phyloP scores from a whole-genome alignment of 1,140 invertebrate genomes.

The Drosophila sturtevanti region DNA sequence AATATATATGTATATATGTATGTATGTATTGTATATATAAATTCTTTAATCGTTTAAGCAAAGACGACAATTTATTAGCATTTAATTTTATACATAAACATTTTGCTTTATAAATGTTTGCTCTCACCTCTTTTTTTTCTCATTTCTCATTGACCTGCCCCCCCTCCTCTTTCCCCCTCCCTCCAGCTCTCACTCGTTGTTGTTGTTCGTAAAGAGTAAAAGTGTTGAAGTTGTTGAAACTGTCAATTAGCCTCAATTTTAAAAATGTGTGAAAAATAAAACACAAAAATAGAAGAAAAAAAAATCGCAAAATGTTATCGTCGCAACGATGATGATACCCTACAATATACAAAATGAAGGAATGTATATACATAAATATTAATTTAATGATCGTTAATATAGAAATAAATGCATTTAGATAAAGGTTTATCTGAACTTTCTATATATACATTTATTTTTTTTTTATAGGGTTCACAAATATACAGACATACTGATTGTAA shows the following conservation, averaged over 20 bases:
- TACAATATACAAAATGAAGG: too few relatives aligned
- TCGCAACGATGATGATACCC: too few relatives aligned
- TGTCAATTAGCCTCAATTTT: slow-evolving; percentile 6
- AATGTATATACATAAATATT: too few relatives aligned
- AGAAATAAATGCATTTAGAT: too few relatives aligned
- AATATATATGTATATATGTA: too few relatives aligned
- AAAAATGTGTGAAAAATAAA: slow-evolving; percentile 1
- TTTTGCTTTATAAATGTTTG: neutral
- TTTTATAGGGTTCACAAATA: too few relatives aligned
- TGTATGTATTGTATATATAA: too few relatives aligned
- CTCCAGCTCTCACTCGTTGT: neutral
- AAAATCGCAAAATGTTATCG: neutral
- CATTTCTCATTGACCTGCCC: too few relatives aligned
- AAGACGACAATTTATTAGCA: slow-evolving; percentile 3
- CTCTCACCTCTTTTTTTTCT: neutral
- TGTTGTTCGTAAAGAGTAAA: neutral
- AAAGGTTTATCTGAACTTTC: too few relatives aligned
- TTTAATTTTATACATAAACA: slow-evolving; percentile 5
- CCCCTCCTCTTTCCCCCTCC: neutral
- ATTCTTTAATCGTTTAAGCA: neutral
- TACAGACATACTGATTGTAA: too few relatives aligned
- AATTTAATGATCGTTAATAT: too few relatives aligned
- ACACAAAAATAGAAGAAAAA: neutral
- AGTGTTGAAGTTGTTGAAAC: slow-evolving; percentile 3
- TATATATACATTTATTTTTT: too few relatives aligned